phyloP scores from a whole-genome alignment of 2,113 vertebrate species.

The Todiramphus chloris region DNA sequence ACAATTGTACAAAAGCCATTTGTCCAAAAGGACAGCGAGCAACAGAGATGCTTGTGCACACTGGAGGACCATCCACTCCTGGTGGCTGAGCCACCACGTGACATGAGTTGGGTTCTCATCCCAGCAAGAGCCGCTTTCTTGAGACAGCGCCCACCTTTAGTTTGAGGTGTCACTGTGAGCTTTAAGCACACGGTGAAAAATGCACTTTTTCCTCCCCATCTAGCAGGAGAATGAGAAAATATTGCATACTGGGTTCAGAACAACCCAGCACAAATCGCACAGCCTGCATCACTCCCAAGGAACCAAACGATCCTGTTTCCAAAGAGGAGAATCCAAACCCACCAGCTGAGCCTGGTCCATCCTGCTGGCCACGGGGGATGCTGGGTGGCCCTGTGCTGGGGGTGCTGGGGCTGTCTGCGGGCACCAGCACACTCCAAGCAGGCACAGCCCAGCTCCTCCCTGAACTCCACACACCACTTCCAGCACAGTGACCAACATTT shows the following conservation, averaged over 20 bases:
- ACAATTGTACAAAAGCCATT: not conserved
- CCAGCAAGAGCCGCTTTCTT: not conserved
- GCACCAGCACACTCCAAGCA: fast-evolving
- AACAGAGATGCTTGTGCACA: fast-evolving
- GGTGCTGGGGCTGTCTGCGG: not conserved
- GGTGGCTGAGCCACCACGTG: fast-evolving
- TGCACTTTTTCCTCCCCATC: fast-evolving
- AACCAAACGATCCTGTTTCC: not conserved
- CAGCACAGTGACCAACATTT: fast-evolving
- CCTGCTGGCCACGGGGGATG: fast-evolving
- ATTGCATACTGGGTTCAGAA: fast-evolving
- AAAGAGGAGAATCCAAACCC: not conserved
- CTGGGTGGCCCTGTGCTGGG: fast-evolving
- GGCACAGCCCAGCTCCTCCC: too few species aligned
- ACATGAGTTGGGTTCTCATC: fast-evolving
- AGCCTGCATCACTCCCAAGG: fast-evolving
- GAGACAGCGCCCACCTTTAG: not conserved
- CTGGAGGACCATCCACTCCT: fast-evolving
- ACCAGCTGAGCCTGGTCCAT: not conserved
- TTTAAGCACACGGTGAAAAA: not conserved
- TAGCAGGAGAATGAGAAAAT: fast-evolving
- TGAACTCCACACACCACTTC: not conserved
- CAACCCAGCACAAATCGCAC: fast-evolving
- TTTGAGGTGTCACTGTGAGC: not conserved
- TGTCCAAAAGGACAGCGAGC: fast-evolving